These are phyloP conservation scores for Agapostemon virescens DNA, from an alignment of 2,888 invertebrate genomes.

Conservation along the genomic window DNA sequence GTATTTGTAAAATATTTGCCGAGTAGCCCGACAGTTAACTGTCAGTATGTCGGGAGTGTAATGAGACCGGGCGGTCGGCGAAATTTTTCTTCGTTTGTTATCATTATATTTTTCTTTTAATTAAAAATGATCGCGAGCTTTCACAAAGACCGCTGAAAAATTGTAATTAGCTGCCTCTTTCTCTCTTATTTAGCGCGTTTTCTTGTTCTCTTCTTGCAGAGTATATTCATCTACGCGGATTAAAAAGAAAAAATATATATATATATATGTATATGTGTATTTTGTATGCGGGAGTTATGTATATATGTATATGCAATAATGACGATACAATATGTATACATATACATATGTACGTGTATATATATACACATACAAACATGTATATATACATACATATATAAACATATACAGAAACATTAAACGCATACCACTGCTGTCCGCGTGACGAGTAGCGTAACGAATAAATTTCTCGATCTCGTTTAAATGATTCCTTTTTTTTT, in stretches of 20 bases:
- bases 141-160: constrained; percentile 69
- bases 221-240: constrained; percentile 58
- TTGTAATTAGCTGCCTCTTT: constrained; percentile 75
- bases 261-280: constrained; percentile 34
- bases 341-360: constrained; percentile 22
- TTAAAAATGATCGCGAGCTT: constrained; percentile 63
- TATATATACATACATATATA: background rate
- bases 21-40: constrained; percentile 12
- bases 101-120: constrained; percentile 26
- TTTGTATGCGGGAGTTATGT: constrained; percentile 46
- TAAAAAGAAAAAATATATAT: constrained; percentile 60
- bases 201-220: constrained; percentile 28
- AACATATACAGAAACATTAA: constrained; percentile 27
- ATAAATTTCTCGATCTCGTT: constrained; percentile 56
- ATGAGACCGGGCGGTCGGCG: constrained; percentile 39
- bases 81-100: constrained; percentile 37
- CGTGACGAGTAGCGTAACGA: constrained; percentile 66
- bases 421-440: constrained; percentile 63
- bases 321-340: constrained; percentile 56
- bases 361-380: constrained; percentile 18
- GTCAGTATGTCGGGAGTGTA: constrained; percentile 13
- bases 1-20: constrained; percentile 65
- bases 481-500: constrained; percentile 53
- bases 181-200: constrained; percentile 58
- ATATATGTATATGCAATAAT: constrained; percentile 60